These are phyloP conservation scores for Calliphora vicina DNA, from an alignment of 1,140 invertebrate genomes.

Conservation along the genomic window DNA sequence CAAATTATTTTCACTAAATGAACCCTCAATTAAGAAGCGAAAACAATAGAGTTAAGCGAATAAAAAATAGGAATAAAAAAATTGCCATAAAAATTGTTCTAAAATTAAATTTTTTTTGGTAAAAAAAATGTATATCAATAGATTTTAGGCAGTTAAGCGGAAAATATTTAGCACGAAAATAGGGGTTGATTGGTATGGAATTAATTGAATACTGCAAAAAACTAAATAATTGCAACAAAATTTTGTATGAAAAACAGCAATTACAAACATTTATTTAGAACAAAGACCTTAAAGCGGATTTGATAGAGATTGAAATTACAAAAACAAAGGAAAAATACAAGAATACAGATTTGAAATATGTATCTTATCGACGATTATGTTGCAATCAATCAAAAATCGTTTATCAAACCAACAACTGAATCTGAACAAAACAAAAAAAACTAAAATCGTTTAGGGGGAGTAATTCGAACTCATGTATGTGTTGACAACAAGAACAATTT, in stretches of 20 bases:
- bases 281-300: neutral
- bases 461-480: neutral
- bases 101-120: neutral
- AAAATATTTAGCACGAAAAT: neutral
- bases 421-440: neutral
- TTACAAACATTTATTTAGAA: neutral
- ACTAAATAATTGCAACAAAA: neutral
- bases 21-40: neutral
- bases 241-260: neutral
- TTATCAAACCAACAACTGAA: neutral
- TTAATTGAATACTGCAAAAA: neutral
- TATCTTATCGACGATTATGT: slow-evolving; percentile 1
- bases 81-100: neutral
- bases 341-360: neutral
- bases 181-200: neutral
- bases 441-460: neutral
- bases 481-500: slow-evolving; percentile 3
- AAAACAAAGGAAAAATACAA: too few species aligned
- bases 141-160: neutral
- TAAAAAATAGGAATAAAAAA: neutral
- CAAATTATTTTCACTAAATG: neutral
- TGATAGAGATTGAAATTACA: neutral
- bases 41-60: neutral
- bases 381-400: neutral
- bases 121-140: neutral